Evolutionary conservation across 2,113 vertebrate species (phyloP).

Genomic region (Epinephelus fuscoguttatus): DNA sequence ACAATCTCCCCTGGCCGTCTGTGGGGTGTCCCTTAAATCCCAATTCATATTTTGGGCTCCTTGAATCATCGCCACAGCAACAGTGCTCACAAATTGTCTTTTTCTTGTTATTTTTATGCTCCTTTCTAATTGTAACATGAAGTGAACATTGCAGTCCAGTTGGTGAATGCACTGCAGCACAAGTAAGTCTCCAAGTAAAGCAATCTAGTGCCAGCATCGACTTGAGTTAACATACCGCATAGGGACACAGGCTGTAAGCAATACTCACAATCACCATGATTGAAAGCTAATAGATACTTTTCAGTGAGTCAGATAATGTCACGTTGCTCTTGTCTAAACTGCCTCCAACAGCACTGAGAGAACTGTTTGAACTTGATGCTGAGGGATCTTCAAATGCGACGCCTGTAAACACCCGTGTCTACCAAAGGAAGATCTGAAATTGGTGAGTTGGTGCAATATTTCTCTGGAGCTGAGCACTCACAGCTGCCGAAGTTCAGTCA

Average conservation of each 20-base stretch:
- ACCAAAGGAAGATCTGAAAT: slow-evolving; percentile 7
- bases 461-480: neutral
- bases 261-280: neutral
- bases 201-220: neutral
- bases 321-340: slow-evolving; percentile 1
- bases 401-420: slow-evolving; percentile 12
- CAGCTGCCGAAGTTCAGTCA: neutral
- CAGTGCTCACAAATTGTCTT: no score
- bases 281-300: slow-evolving; percentile 9
- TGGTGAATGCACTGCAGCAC: neutral
- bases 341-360: neutral
- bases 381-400: slow-evolving; percentile 28
- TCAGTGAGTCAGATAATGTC: slow-evolving; percentile 1
- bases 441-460: neutral
- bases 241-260: neutral
- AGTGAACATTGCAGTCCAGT: neutral
- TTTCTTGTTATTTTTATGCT: neutral
- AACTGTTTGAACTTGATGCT: slow-evolving; percentile 9
- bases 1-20: no score
- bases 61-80: neutral
- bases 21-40: neutral
- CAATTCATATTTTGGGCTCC: neutral
- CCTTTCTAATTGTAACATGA: neutral
- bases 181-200: neutral
- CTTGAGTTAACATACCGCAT: neutral